Base-by-base conservation (phyloP, 2,888 invertebrate genomes). In the Sicus ferrugineus region DNA sequence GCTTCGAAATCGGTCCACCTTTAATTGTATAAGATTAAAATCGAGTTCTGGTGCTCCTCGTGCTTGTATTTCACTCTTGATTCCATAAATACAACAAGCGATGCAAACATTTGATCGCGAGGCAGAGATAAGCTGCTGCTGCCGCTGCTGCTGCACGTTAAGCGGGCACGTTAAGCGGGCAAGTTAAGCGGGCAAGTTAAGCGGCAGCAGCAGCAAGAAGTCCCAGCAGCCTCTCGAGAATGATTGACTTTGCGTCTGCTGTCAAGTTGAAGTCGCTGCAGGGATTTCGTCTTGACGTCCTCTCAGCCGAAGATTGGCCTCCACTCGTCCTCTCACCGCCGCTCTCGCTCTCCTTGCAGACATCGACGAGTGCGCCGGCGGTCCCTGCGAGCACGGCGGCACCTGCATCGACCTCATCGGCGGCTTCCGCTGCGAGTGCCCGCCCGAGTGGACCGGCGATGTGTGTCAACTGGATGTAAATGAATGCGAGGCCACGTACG, bases 301-400 rank as follows among this genome's bases (percentile, higher is more conserved):
- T n/a, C n/a, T n/a, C n/a, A 31, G n/a, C 38, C 21, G 19, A 11
- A 23, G 19, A n/a, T 48, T 52, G 50, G n/a, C 11, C 28, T 50
- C 5, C 5, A 11, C 14, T 59, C 19, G 2, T 38, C 30, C 30
- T 48, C 19, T 31, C 30, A 28, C 3, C 16, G 6, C 28, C 46
- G 56, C 9, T 56, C 19, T 38, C 11, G n/a, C 28, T 58, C 19
- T 28, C 42, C 26, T 21, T 31, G 42, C 66, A 86, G 94, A 94
- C 87, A 91, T 95, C 78, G 94, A 97, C 87, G 96, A 97, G 87
- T 97, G 97, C 85, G 91, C 92, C 75, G 91, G 92, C 75, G 90
- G 92, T 77, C 97, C 97, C 21, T 97, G 97, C 86, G 92, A 92
- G 81, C 93, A 97, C 86, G 95, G 94, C 73, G 97, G 94, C 75